Base-by-base conservation (phyloP, 2,797 vertebrate species). In the Sebastes itinus region DNA sequence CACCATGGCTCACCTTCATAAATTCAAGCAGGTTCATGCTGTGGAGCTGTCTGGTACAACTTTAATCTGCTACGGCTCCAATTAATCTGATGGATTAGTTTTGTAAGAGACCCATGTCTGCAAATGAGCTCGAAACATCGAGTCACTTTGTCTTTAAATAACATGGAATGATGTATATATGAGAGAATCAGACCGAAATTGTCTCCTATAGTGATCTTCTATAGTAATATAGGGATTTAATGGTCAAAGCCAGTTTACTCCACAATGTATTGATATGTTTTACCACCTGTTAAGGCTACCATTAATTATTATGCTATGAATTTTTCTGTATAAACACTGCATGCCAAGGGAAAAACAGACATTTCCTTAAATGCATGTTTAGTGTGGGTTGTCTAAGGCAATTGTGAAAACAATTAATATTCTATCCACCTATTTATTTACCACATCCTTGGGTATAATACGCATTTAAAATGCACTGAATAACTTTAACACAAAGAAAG, bases 31-130 rank as follows among this genome's bases (percentile, higher is more conserved):
- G 33, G 27, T 81, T 74, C 83, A 72, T 4, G 27, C 68, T 60
- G 60, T 62, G 68, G 67, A 71, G 67, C 28, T 72, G 65, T 77
- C 70, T 56, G 61, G 32, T 70, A 70, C 49, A 72, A 70, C 61
- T 59, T 42, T 56, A 61, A 67, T 67, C 69, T 62, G 58, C 64
- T 64, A 64, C 80, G 28, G 72, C 72, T 76, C 66, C 80, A 84
- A 83, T 89, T 86, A 87, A 81, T 81, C 52, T 84, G 83, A 89
- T 83, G 69, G 82, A 87, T 89, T 81, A 46, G 28, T 52, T 87
- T 77, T 67, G 77, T 66, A 42, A 76, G 46, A 69, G 55, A 22
- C 16, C 33, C 14, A 5, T 52, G 33, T 74, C 49, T 73, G 70
- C 20, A 12, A 80, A 78, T 74, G 61, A 72, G 67, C 23, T 55